phyloP scores from a whole-genome alignment of 2,888 invertebrate genomes.

The Drosophila emarginata region DNA sequence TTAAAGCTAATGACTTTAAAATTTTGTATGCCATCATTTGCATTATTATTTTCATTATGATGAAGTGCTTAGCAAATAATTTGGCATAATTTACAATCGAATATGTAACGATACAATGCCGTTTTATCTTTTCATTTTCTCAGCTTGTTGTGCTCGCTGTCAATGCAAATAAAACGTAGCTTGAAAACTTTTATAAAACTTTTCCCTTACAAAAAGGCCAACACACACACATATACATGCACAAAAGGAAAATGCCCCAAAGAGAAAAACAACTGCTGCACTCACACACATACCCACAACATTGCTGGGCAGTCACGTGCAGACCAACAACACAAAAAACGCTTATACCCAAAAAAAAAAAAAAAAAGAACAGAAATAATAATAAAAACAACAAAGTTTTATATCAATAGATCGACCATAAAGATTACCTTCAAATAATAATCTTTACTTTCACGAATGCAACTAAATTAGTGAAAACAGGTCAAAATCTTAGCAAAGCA shows the following conservation, averaged over 20 bases:
- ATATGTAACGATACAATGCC: slow-evolving; percentile 54
- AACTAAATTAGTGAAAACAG: neutral
- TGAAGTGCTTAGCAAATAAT: slow-evolving; percentile 49
- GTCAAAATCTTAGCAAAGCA: too few relatives aligned
- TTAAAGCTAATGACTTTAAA: slow-evolving; percentile 38
- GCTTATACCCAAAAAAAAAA: slow-evolving; percentile 13
- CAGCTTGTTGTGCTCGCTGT: slow-evolving; percentile 34
- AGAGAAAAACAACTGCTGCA: slow-evolving; percentile 41
- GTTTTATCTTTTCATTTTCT: slow-evolving; percentile 32
- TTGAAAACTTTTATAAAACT: slow-evolving; percentile 55
- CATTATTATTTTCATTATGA: slow-evolving; percentile 1
- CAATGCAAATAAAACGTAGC: slow-evolving; percentile 45
- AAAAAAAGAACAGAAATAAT: slow-evolving; percentile 25
- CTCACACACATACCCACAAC: slow-evolving; percentile 28
- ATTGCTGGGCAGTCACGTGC: slow-evolving; percentile 60
- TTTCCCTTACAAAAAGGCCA: slow-evolving; percentile 36
- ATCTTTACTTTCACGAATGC: neutral
- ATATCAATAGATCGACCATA: slow-evolving; percentile 3
- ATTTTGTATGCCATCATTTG: slow-evolving; percentile 21
- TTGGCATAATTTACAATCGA: slow-evolving; percentile 51
- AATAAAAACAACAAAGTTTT: neutral
- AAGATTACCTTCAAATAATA: slow-evolving; percentile 16
- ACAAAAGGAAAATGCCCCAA: slow-evolving; percentile 26
- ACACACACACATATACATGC: slow-evolving; percentile 39
- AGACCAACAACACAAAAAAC: slow-evolving; percentile 28